Evolutionary conservation across 2,888 invertebrate genomes (phyloP), one percentile per base, ranked within the genome.

Genomic region (Tiliacea citrago): DNA sequence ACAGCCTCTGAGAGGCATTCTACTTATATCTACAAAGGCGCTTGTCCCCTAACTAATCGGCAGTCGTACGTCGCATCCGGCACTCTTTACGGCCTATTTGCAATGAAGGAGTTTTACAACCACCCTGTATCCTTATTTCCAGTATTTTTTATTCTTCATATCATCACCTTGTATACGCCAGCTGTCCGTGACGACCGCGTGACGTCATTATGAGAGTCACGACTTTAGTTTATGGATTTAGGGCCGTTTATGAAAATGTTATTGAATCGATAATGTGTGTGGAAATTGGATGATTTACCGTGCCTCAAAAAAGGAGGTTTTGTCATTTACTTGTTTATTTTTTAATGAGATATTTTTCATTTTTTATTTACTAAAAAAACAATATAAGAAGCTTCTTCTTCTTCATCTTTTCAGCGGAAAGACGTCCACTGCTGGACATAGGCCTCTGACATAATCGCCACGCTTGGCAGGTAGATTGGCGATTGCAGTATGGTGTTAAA

Each of bases 41-140:
- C 39, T 75, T 73, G 72, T 55, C 51, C 39, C 51, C 21, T 61
- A 63, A 55, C 67, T 85, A 84, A 84, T 90, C 88, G 81, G 58
- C 76, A 86, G 84, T 84, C 89, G 86, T 91, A 88, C 82, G 77
- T 78, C 86, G 88, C 94, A 93, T 91, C 93, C 92, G 92, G 90
- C 82, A 85, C 90, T 90, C 91, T 95, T 95, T 94, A 95, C 94
- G 88, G 93, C 93, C 94, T 95, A 94, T 95, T 95, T 93, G 92
- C 93, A 91, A 92, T 93, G 93, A 92, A 93, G 90, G 91, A 94
- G 90, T 92, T 95, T 95, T 94, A 94, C 92, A 93, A 90, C 92
- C 88, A 83, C 24, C 81, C 87, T 92, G 91, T 94, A 91, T 90
- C 90, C 91, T 91, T 94, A 94, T 93, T 89, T 90, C 86, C 89